Evolutionary conservation across 1,140 invertebrate genomes (phyloP), one percentile per base, ranked within the genome.

Genomic region (Lanistes nyassanus): DNA sequence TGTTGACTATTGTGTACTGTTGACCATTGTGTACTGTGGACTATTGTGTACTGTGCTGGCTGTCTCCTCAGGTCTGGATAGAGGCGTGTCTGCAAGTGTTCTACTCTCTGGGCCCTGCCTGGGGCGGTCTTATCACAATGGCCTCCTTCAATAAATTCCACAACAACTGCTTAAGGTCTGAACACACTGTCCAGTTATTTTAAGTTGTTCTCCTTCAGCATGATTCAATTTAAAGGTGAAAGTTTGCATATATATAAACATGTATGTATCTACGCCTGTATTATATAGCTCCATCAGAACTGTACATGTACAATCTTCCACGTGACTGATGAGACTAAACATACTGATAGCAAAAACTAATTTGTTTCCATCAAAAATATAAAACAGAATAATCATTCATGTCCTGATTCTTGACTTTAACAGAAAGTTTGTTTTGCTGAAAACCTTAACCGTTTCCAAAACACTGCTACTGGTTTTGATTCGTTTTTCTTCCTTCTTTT

Each of bases 81-180:
- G 95, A 97, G 88, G 96, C 96, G 23, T 95, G 95, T 0, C 92
- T 95, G 16, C 88, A 89, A 89, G 94, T 97, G 79, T 97, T 97
- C 85, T 97, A 94, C 84, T 96, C 95, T 0, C 92, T 96, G 1
- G 96, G 95, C 0, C 94, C 95, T 21, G 95, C 95, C 13, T 97
- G 95, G 92, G 96, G 95, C 70, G 95, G 94, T 53, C 92, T 96
- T 79, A 91, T 97, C 9, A 94, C 94, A 56, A 94, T 96, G 91
- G 94, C 95, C 6, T 96, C 94, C 86, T 96, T 95, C 83, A 97
- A 97, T 86, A 91, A 91, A 70, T 96, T 96, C 83, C 91, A 94
- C 79, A 96, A 96, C 79, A 94, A 96, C 81, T 95, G 94, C 86
- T 88, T 90, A 73, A 88, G 84, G 90, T 91, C 65, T 65, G 19